phyloP scores from a whole-genome alignment of 2,797 vertebrate species.

The Adelosebastes latens region DNA sequence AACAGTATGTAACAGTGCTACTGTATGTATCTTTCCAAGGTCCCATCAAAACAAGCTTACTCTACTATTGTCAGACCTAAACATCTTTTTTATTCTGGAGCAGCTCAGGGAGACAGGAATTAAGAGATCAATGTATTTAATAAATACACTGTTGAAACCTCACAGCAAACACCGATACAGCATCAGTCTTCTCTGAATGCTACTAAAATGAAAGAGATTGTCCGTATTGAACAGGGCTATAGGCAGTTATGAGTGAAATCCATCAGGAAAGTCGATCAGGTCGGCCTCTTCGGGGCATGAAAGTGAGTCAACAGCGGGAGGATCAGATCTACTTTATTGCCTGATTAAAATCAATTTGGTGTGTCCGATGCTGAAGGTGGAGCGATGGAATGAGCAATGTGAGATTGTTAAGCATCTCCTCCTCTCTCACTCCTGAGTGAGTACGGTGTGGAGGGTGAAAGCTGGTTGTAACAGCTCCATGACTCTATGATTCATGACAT shows the following conservation, averaged over 20 bases:
- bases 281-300: constrained; percentile 65
- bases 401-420: constrained; percentile 43
- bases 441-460: constrained; percentile 9
- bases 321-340: constrained; percentile 70
- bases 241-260: constrained; percentile 71
- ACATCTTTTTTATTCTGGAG: constrained; percentile 8
- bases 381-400: constrained; percentile 45
- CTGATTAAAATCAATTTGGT: constrained; percentile 81
- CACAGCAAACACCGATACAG: constrained; percentile 40
- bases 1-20: neutral
- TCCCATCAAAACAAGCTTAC: neutral
- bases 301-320: constrained; percentile 71
- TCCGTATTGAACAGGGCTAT: constrained; percentile 54
- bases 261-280: constrained; percentile 71
- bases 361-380: constrained; percentile 62
- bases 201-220: constrained; percentile 64
- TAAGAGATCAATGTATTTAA: constrained; percentile 50
- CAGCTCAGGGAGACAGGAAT: constrained; percentile 21
- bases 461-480: constrained; percentile 18
- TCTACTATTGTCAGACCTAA: neutral
- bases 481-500: constrained; percentile 46
- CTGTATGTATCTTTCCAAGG: neutral
- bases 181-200: constrained; percentile 44
- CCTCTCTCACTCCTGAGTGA: constrained; percentile 29
- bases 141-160: constrained; percentile 54